Evolutionary conservation across 1,140 invertebrate species (phyloP).

Genomic region (Helicoverpa zea): DNA sequence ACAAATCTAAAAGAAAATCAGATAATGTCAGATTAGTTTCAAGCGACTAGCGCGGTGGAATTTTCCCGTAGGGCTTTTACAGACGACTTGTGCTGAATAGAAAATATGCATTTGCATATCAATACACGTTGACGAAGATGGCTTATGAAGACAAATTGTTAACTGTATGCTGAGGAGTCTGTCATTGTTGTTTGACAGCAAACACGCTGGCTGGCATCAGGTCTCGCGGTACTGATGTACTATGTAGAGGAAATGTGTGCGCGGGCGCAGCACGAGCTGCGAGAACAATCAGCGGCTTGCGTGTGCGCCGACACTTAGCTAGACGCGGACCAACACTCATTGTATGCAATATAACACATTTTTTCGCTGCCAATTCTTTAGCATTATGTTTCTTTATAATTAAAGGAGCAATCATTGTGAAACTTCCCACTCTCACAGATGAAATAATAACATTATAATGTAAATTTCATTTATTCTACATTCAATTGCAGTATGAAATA

Average conservation of each 20-base stretch:
- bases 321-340: conserved; percentile 56
- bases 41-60: neutral
- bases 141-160: neutral
- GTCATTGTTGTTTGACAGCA: neutral
- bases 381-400: conserved; percentile 64
- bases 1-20: conserved; percentile 27
- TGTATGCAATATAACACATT: conserved; percentile 66
- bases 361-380: conserved; percentile 59
- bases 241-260: neutral
- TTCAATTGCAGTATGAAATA: conserved; percentile 55
- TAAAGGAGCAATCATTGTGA: conserved; percentile 68
- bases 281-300: conserved; percentile 42
- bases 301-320: conserved; percentile 30
- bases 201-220: neutral
- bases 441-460: conserved; percentile 68
- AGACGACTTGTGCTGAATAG: neutral
- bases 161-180: neutral
- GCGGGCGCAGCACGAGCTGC: neutral
- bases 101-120: conserved; percentile 5
- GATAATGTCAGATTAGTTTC: conserved; percentile 1
- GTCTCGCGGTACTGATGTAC: neutral
- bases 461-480: conserved; percentile 65
- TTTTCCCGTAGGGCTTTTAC: conserved; percentile 3
- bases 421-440: conserved; percentile 67
- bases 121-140: neutral